A percentile compares a stretch with the other conserved stretches of the same genome.
These are phyloP conservation scores for Portunus trituberculatus DNA, from an alignment of 1,140 invertebrate species.

Conservation along the genomic window DNA sequence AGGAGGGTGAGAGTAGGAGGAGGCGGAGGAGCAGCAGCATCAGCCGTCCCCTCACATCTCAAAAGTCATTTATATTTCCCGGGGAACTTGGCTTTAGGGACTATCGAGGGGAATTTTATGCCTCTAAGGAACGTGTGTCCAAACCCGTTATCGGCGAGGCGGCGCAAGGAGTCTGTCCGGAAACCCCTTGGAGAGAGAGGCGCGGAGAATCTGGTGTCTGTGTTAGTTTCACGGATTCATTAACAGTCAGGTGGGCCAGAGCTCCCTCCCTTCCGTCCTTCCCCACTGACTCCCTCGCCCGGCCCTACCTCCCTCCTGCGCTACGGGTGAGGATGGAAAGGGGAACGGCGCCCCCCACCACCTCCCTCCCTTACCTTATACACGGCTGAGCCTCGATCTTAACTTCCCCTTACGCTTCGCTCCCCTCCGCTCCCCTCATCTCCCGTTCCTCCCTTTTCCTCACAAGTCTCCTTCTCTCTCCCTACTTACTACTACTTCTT, in stretches of 20 bases:
- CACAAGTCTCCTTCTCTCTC: not conserved
- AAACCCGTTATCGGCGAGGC: not conserved
- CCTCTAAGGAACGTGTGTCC: not conserved
- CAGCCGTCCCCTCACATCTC: conserved; percentile 35
- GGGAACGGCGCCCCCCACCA: not conserved
- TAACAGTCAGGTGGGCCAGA: conserved; percentile 10
- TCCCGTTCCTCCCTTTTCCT: not conserved
- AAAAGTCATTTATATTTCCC: conserved; percentile 43
- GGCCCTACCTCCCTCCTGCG: not conserved
- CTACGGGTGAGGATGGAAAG: not conserved
- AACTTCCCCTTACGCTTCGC: not conserved
- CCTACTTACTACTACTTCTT: not conserved
- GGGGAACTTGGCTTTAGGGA: conserved; percentile 38
- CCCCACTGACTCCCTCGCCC: not conserved
- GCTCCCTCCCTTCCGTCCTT: not conserved
- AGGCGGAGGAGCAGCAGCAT: conserved; percentile 67
- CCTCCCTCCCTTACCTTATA: conserved; percentile 32
- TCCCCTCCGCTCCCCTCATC: conserved; percentile 27
- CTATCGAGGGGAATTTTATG: not conserved
- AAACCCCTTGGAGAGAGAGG: not conserved
- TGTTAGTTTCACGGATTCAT: conserved; percentile 6
- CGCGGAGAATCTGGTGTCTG: conserved; percentile 7
- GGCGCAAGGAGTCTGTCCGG: not conserved
- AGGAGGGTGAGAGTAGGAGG: conserved; percentile 13
- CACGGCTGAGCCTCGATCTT: not conserved